phyloP scores from a whole-genome alignment of 2,888 invertebrate species.

The Diloba caeruleocephala region DNA sequence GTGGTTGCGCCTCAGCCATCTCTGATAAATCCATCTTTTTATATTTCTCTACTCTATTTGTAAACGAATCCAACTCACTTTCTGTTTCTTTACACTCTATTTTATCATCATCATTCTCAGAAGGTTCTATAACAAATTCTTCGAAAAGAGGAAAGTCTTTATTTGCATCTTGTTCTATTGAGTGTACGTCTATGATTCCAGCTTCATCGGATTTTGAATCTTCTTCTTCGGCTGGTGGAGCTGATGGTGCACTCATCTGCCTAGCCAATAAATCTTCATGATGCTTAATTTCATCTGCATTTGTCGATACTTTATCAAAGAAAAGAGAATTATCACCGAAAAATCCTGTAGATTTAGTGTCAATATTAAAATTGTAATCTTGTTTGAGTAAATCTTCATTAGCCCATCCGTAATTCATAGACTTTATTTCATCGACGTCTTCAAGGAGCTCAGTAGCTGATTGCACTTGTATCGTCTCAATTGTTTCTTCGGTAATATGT shows the following conservation, averaged over 20 bases:
- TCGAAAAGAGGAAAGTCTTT: slow-evolving; percentile 81
- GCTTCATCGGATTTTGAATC: slow-evolving; percentile 78
- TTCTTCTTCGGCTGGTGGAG: slow-evolving; percentile 77
- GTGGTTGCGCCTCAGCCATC: slow-evolving; percentile 33
- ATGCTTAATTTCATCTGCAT: slow-evolving; percentile 75
- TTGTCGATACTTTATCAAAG: slow-evolving; percentile 70
- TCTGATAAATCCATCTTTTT: slow-evolving; percentile 68
- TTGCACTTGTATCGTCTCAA: slow-evolving; percentile 74
- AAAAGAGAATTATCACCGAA: slow-evolving; percentile 68
- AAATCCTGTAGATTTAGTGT: slow-evolving; percentile 65
- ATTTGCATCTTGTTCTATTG: slow-evolving; percentile 83
- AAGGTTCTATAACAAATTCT: slow-evolving; percentile 80
- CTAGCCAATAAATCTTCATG: slow-evolving; percentile 69
- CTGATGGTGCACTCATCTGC: slow-evolving; percentile 71
- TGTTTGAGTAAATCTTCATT: slow-evolving; percentile 49
- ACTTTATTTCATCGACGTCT: slow-evolving; percentile 49
- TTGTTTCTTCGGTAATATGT: slow-evolving; percentile 76
- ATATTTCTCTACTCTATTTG: slow-evolving; percentile 78
- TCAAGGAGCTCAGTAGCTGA: slow-evolving; percentile 72
- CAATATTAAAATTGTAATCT: slow-evolving; percentile 63
- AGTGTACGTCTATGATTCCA: slow-evolving; percentile 77
- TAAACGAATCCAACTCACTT: slow-evolving; percentile 72
- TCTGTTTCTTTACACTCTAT: slow-evolving; percentile 65
- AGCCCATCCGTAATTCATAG: slow-evolving; percentile 70
- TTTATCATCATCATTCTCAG: slow-evolving; percentile 77